Base-by-base conservation (phyloP, 2,797 vertebrate genomes). In the Danio albolineatus region DNA sequence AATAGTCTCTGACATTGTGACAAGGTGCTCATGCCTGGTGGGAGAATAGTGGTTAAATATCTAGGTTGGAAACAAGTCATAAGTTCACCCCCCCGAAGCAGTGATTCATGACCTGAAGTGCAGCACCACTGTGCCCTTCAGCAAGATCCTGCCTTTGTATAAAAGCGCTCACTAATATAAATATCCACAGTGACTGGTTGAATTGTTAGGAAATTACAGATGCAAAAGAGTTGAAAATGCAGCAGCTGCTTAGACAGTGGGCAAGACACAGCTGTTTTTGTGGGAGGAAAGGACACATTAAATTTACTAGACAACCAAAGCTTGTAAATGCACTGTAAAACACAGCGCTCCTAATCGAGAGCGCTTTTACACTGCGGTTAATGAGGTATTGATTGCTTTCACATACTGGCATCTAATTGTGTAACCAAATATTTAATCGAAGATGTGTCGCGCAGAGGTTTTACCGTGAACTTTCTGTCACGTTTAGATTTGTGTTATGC, bases 301-400 rank as follows among this genome's bases (percentile, higher is more conserved):
- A 86, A 77, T 88, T 76, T 81, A 57, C 75, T 70, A 62, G 84
- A 83, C 79, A 80, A 71, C 56, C 48, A 16, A 66, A 53, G 76
- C 72, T 82, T 76, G 49, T 72, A 69, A 82, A 77, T 43, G 9
- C 71, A 82, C 56, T 56, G 71, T 80, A 65, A 62, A 64, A 61
- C 43, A 57, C 71, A 43, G 19, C 36, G 5, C 64, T 54, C 56
- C 74, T 54, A 74, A 67, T 54, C 54, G 7, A 59, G 70, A 60
- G 69, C 70, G 51, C 21, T 54, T 82, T 82, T 79, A 51, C 28
- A 17, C 51, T 36, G 36, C 43, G 39, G 74, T 71, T 70, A 76
- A 79, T 76, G 72, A 71, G 39, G 64, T 39, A 67, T 78, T 75
- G 76, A 79, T 49, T 57, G 57, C 76, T 75, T 76, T 76, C 21